A percentile compares a stretch with the other conserved stretches of the same genome.
phyloP scores from a whole-genome alignment of 1,140 invertebrate species.

The Latrodectus geometricus region DNA sequence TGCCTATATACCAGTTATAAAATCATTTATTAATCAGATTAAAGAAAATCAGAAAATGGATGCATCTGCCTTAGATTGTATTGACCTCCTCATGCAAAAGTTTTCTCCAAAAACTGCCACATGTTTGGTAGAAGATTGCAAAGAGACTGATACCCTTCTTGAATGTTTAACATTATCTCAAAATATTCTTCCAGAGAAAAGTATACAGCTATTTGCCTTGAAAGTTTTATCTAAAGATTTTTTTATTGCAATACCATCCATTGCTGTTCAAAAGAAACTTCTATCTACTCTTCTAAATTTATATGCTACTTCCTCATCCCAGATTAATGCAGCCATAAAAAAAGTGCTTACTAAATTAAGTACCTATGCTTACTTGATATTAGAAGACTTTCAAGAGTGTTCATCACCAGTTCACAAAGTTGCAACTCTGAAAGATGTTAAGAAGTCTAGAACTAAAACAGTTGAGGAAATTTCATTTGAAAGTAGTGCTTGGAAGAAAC shows the following conservation, averaged over 20 bases:
- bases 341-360: constrained; percentile 74
- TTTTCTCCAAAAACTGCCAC: constrained; percentile 26
- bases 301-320: constrained; percentile 61
- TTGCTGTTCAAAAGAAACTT: constrained; percentile 66
- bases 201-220: constrained; percentile 6
- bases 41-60: not conserved
- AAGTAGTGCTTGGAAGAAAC: constrained; percentile 77
- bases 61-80: not conserved
- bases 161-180: constrained; percentile 14
- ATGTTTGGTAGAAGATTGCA: not conserved
- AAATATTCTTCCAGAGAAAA: not conserved
- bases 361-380: constrained; percentile 74
- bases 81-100: constrained; percentile 14
- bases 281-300: constrained; percentile 69
- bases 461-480: constrained; percentile 62
- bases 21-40: not conserved
- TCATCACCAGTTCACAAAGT: constrained; percentile 66
- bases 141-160: constrained; percentile 24
- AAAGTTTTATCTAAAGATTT: constrained; percentile 66
- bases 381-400: constrained; percentile 65
- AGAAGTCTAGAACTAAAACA: constrained; percentile 33
- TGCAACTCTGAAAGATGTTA: constrained; percentile 72
- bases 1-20: constrained; percentile 2
- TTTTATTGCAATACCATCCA: constrained; percentile 65
- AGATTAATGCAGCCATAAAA: constrained; percentile 68